phyloP scores from a whole-genome alignment of 2,888 invertebrate genomes.

The Heliconius aoede region DNA sequence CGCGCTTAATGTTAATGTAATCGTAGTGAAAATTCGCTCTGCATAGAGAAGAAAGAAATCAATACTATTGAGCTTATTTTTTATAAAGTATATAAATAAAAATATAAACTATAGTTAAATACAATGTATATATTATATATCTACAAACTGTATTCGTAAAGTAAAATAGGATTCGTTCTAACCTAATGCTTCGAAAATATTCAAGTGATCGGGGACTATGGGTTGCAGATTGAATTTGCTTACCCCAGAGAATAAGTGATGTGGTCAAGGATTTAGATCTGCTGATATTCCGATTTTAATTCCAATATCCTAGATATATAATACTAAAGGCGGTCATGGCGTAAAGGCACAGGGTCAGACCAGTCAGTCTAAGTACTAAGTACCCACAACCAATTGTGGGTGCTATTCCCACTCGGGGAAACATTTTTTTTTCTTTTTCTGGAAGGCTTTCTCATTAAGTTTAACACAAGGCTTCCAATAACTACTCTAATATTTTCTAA shows the following conservation, averaged over 20 bases:
- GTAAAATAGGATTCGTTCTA: constrained; percentile 70
- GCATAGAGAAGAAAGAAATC: no score
- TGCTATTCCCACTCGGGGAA: no score
- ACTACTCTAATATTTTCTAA: no score
- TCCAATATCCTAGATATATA: neutral
- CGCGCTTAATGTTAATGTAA: no score
- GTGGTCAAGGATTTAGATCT: constrained; percentile 43
- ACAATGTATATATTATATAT: neutral
- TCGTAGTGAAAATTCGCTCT: no score
- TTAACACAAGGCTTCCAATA: no score
- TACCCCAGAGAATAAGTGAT: constrained; percentile 69
- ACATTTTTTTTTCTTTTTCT: no score
- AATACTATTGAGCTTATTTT: no score
- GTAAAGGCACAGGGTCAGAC: neutral
- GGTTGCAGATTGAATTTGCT: constrained; percentile 79
- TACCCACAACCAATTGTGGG: no score
- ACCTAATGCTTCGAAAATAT: constrained; percentile 74
- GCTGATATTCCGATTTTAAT: neutral
- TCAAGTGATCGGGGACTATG: constrained; percentile 80
- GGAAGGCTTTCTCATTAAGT: no score
- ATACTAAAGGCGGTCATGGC: neutral
- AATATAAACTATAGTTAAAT: neutral
- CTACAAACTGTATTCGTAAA: neutral
- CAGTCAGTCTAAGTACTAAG: no score
- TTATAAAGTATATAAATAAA: no score